Conservation (phyloP, 2,888 invertebrate genomes). For the Macrosoma leucophasiata region DNA sequence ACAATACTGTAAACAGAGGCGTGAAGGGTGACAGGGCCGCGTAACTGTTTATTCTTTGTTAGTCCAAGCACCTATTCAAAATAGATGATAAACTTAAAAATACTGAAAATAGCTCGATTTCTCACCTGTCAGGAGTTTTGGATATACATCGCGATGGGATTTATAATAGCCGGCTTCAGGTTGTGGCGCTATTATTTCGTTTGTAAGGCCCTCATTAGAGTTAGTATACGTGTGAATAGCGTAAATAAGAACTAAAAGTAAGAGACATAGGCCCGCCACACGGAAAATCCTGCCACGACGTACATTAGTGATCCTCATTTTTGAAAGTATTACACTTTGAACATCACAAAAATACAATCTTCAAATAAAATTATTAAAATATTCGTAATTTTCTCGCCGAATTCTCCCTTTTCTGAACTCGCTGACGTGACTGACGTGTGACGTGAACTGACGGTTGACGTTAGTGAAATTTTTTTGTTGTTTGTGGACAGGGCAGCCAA, state of each 20-base stretch:
- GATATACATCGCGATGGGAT: conserved; percentile 56
- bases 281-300: conserved; percentile 77
- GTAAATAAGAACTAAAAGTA: conserved; percentile 78
- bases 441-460: not conserved
- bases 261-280: conserved; percentile 62
- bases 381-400: no score
- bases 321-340: conserved; percentile 27
- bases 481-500: not conserved
- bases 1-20: no score
- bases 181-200: conserved; percentile 32
- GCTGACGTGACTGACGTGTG: conserved; percentile 8
- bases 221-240: conserved; percentile 77
- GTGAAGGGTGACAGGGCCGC: no score
- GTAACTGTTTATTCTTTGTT: conserved; percentile 31
- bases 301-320: conserved; percentile 78
- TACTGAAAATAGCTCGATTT: no score
- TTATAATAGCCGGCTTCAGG: conserved; percentile 41
- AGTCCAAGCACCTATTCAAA: conserved; percentile 8
- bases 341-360: conserved; percentile 40
- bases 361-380: no score
- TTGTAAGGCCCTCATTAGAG: conserved; percentile 47
- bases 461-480: not conserved
- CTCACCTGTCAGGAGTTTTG: conserved; percentile 55
- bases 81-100: no score
- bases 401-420: no score